phyloP scores from a whole-genome alignment of 2,113 vertebrate genomes.

The Hiodon alosoides region DNA sequence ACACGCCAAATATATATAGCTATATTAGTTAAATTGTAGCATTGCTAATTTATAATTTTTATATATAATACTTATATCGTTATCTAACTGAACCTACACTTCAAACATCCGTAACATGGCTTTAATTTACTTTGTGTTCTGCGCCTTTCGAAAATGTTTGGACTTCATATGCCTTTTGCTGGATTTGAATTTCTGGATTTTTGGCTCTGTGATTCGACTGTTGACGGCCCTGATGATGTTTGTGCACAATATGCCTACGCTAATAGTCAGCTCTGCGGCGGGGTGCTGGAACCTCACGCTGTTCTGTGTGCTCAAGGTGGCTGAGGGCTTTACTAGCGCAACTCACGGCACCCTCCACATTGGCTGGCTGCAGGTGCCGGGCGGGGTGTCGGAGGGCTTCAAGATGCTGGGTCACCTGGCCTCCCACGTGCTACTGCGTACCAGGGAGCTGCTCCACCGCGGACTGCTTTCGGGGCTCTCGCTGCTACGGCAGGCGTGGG shows the following conservation, averaged over 20 bases:
- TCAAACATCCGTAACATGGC: slow-evolving; percentile 52
- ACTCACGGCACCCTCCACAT: slow-evolving; percentile 42
- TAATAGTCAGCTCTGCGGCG: slow-evolving; percentile 43
- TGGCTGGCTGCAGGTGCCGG: slow-evolving; percentile 49
- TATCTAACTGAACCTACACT: not conserved
- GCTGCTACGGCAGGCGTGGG: slow-evolving; percentile 62
- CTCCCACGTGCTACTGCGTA: slow-evolving; percentile 57
- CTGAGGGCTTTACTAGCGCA: slow-evolving; percentile 40
- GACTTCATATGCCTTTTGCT: slow-evolving; percentile 66
- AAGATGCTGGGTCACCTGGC: slow-evolving; percentile 66
- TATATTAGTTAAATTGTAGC: too few relatives aligned
- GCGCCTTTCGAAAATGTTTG: slow-evolving; percentile 55
- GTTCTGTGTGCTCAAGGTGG: slow-evolving; percentile 41
- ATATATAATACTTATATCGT: not conserved
- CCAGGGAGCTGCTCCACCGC: slow-evolving; percentile 64
- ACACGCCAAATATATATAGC: too few relatives aligned
- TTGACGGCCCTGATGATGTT: slow-evolving; percentile 56
- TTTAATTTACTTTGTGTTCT: slow-evolving; percentile 55
- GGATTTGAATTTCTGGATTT: slow-evolving; percentile 67
- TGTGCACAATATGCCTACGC: slow-evolving; percentile 53
- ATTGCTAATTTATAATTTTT: not conserved
- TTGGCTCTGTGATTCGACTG: slow-evolving; percentile 57
- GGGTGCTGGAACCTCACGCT: slow-evolving; percentile 62
- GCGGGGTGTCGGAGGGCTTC: slow-evolving; percentile 62
- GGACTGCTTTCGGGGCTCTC: slow-evolving; percentile 60